A percentile compares a stretch with the other conserved stretches of the same genome.
phyloP scores from a whole-genome alignment of 2,888 invertebrate genomes.

The Parnassius glacialis region DNA sequence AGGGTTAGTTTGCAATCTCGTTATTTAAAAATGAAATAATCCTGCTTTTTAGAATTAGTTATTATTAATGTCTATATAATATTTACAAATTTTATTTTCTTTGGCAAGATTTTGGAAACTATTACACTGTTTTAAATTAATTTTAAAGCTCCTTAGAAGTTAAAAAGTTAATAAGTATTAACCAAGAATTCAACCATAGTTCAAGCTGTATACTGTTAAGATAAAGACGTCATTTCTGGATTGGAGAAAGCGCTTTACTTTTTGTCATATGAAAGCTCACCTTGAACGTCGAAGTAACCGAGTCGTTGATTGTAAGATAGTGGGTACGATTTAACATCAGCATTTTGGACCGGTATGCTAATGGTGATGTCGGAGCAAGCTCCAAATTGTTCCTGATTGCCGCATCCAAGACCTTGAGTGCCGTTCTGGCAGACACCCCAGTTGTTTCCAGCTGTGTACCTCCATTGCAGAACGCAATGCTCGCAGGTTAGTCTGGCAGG shows the following conservation, averaged over 20 bases:
- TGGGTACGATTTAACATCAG: constrained; percentile 32
- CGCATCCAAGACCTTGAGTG: constrained; percentile 89
- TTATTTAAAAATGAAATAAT: too few relatives aligned
- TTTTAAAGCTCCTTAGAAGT: neutral
- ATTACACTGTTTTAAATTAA: neutral
- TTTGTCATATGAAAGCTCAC: constrained; percentile 9
- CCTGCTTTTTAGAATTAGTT: too few relatives aligned
- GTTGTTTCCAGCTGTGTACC: constrained; percentile 91
- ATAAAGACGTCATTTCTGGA: constrained; percentile 23
- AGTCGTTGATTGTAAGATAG: constrained; percentile 39
- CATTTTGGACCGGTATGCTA: constrained; percentile 55
- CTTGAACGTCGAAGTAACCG: constrained; percentile 39
- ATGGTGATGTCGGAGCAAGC: constrained; percentile 90
- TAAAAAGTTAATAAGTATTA: neutral
- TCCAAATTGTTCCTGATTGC: constrained; percentile 91
- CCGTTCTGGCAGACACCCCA: constrained; percentile 88
- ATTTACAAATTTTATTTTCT: constrained; percentile 11
- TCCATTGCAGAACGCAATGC: constrained; percentile 93
- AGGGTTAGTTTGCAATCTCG: too few relatives aligned
- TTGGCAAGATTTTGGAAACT: neutral
- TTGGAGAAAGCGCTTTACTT: constrained; percentile 6
- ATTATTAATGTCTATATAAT: neutral
- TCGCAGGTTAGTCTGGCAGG: constrained; percentile 84
- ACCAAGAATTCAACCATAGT: constrained; percentile 7
- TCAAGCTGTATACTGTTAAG: constrained; percentile 20